Evolutionary conservation across 2,888 invertebrate genomes (phyloP).

Genomic region (Zaprionus obscuricornis): DNA sequence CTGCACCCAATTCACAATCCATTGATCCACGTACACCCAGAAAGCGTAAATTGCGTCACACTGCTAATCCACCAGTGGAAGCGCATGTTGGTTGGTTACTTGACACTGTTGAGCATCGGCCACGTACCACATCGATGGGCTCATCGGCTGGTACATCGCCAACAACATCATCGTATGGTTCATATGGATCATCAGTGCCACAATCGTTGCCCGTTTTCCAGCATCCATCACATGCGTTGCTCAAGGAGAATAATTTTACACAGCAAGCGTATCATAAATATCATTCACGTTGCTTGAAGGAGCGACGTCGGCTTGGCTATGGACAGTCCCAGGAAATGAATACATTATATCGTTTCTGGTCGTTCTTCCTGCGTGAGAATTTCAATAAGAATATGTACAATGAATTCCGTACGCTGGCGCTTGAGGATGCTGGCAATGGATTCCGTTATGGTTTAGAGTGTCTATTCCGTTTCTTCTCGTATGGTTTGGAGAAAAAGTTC

Average conservation of each 20-base stretch:
- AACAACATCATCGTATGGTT: constrained; percentile 84
- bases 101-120: constrained; percentile 93
- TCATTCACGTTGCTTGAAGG: constrained; percentile 93
- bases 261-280: constrained; percentile 99
- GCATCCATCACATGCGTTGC: constrained; percentile 97
- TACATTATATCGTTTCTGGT: constrained; percentile 99
- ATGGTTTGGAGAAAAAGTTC: constrained; percentile 98
- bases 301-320: constrained; percentile 95
- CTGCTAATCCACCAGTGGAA: constrained; percentile 96
- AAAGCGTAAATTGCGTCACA: constrained; percentile 96
- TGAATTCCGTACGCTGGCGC: constrained; percentile 95
- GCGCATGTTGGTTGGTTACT: constrained; percentile 99
- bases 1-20: constrained; percentile 92
- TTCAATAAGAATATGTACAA: constrained; percentile 99
- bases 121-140: constrained; percentile 91
- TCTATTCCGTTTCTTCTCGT: constrained; percentile 98
- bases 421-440: constrained; percentile 95
- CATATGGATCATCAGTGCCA: constrained; percentile 90
- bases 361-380: constrained; percentile 98
- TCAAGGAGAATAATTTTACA: constrained; percentile 98
- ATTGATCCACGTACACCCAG: constrained; percentile 88
- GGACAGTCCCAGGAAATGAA: constrained; percentile 99
- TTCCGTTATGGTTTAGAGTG: constrained; percentile 95
- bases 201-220: constrained; percentile 95
- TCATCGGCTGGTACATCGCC: constrained; percentile 92